phyloP scores from a whole-genome alignment of 2,888 invertebrate genomes.

The Hoplodrina blanda region DNA sequence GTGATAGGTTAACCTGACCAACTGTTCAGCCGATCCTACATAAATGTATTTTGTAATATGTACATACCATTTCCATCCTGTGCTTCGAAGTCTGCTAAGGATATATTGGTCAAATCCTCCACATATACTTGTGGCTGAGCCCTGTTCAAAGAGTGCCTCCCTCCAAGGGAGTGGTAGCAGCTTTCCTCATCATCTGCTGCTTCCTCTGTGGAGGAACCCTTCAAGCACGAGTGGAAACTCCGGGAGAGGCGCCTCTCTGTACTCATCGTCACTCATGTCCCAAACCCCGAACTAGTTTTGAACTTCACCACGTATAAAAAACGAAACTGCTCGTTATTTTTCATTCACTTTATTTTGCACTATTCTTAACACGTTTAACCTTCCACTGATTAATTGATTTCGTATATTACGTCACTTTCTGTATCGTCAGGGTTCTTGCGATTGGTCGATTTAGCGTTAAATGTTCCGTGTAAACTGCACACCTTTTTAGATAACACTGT shows the following conservation, averaged over 20 bases:
- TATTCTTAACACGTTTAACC: constrained; percentile 47
- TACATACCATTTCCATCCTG: constrained; percentile 87
- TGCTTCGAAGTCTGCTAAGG: constrained; percentile 85
- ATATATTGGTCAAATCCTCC: constrained; percentile 85
- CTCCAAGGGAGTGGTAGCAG: constrained; percentile 88
- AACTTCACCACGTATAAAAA: constrained; percentile 66
- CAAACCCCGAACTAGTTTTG: constrained; percentile 67
- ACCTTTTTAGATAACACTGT: constrained; percentile 74
- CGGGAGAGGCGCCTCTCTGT: constrained; percentile 91
- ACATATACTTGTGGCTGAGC: constrained; percentile 85
- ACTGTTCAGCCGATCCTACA: not conserved
- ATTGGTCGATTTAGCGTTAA: constrained; percentile 47
- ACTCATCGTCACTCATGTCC: constrained; percentile 89
- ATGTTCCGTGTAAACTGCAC: constrained; percentile 68
- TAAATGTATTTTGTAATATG: not conserved
- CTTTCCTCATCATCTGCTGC: constrained; percentile 87
- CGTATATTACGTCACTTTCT: constrained; percentile 51
- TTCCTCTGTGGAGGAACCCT: constrained; percentile 91
- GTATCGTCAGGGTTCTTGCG: constrained; percentile 48
- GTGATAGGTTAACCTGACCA: not conserved
- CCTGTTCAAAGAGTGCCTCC: constrained; percentile 83
- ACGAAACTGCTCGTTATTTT: constrained; percentile 49
- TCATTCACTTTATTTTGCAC: constrained; percentile 61
- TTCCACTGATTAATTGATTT: constrained; percentile 45
- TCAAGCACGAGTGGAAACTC: constrained; percentile 93